Conservation (phyloP, 2,888 invertebrate species). For the Periphyllus acericola region DNA sequence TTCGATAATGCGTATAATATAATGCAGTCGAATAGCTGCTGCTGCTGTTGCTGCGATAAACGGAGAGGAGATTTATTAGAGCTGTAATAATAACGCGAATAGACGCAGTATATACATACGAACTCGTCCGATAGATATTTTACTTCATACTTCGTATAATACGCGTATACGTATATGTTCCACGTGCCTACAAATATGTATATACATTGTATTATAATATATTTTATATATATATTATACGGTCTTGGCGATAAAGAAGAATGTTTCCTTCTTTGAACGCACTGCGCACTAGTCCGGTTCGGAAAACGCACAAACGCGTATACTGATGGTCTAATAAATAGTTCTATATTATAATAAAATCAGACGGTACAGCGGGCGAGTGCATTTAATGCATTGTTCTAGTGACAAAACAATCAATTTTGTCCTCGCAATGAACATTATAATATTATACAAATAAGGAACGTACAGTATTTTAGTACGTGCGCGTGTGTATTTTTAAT, state of each 20-base stretch:
- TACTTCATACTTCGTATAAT: background rate
- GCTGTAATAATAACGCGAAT: background rate
- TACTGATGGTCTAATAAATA: conserved; percentile 34
- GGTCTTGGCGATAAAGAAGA: conserved; percentile 30
- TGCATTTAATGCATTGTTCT: conserved; percentile 38
- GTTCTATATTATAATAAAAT: conserved; percentile 43
- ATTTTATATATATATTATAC: no score
- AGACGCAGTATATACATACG: background rate
- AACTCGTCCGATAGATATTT: conserved; percentile 8
- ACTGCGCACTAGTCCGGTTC: background rate
- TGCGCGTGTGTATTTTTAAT: background rate
- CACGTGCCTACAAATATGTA: no score
- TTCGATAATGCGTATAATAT: background rate
- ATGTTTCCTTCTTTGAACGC: conserved; percentile 27
- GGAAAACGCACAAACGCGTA: background rate
- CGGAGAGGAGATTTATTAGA: conserved; percentile 34
- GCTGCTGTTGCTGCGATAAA: background rate
- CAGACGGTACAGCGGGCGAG: no score
- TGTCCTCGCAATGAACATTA: background rate
- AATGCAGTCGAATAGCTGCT: conserved; percentile 12
- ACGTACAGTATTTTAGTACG: background rate
- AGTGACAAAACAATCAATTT: conserved; percentile 50
- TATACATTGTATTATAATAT: background rate
- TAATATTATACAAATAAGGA: background rate
- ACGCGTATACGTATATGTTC: no score